Evolutionary conservation across 2,888 invertebrate species (phyloP), one percentile per base, ranked within the genome.

Genomic region (Protonemura montana): DNA sequence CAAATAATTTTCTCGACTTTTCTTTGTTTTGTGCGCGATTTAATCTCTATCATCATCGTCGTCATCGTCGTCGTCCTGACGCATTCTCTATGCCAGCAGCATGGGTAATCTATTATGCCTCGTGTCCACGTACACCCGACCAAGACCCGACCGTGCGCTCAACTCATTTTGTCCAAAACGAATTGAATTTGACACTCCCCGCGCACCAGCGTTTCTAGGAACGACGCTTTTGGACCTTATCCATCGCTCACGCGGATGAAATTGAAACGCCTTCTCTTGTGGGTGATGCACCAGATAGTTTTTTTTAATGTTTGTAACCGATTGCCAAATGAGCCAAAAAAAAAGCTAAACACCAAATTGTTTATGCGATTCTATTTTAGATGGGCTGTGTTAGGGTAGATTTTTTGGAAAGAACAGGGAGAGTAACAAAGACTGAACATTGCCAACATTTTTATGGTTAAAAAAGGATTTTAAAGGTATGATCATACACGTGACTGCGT

Each of bases 91-190:
- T 21, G 59, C 59, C 59, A 59, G 59, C 59, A 59, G 59, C 59
- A 59, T 21, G 59, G 59, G 59, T 59, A 59, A 59, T 59, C 59
- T 59, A 59, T 59, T 59, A 59, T 59, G 59, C 13, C 59, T 59
- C 59, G 59, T 59, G 78, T 26, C 78, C 26, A 26, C n/a, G 78
- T 78, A 25, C 25, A 2, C n/a, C n/a, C n/a, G n/a, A n/a, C n/a
- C n/a, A n/a, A n/a, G n/a, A n/a, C n/a, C n/a, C 78, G 78, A 7
- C 78, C 28, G 13, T 21, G 59, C 59, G n/a, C 78, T 7, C 27
- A 78, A 78, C 78, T 78, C 78, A 28, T 78, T 78, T n/a, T 78
- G 28, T 27, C 78, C 78, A 78, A 78, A 78, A 78, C 78, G 78
- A 78, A 78, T 78, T n/a, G 27, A 28, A 78, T 78, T 78, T 78